Conservation (phyloP, 2,888 invertebrate species). For the Ferdinandea cuprea region DNA sequence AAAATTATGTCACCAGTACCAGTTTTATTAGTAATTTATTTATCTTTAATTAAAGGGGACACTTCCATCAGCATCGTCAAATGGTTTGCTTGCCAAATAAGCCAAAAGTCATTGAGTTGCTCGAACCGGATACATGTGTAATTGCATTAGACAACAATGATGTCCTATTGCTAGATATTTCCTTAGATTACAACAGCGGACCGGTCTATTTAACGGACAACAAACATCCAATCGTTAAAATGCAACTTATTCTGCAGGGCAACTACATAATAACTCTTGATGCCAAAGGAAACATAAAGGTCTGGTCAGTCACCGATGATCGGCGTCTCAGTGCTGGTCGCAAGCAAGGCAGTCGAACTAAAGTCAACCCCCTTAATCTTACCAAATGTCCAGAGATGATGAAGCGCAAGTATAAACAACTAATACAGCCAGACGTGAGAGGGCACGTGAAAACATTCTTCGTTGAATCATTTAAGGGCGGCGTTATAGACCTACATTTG, state of each 20-base stretch:
- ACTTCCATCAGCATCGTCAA: slow-evolving; percentile 81
- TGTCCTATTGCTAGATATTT: slow-evolving; percentile 80
- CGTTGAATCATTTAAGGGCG: slow-evolving; percentile 60
- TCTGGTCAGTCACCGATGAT: slow-evolving; percentile 79
- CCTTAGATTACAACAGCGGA: slow-evolving; percentile 78
- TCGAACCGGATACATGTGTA: slow-evolving; percentile 80
- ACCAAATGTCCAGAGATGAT: slow-evolving; percentile 55
- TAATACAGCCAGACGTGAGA: slow-evolving; percentile 60
- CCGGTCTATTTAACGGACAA: slow-evolving; percentile 78
- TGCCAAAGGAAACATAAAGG: slow-evolving; percentile 79
- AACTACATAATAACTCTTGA: slow-evolving; percentile 80
- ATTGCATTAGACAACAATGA: slow-evolving; percentile 78
- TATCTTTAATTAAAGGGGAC: slow-evolving; percentile 77
- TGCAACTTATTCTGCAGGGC: slow-evolving; percentile 78
- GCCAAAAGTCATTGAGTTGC: slow-evolving; percentile 78
- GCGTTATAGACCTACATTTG: slow-evolving; percentile 77
- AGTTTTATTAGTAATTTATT: not conserved
- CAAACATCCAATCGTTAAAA: slow-evolving; percentile 76
- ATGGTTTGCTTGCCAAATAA: slow-evolving; percentile 79
- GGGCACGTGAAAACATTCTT: slow-evolving; percentile 75
- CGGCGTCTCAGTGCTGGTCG: slow-evolving; percentile 76
- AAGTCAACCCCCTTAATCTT: slow-evolving; percentile 73
- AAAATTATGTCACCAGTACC: not conserved
- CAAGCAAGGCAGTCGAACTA: slow-evolving; percentile 75
- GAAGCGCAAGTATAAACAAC: slow-evolving; percentile 71